Evolutionary conservation across 1,140 invertebrate genomes (phyloP).

Genomic region (Heliconius hermathena): DNA sequence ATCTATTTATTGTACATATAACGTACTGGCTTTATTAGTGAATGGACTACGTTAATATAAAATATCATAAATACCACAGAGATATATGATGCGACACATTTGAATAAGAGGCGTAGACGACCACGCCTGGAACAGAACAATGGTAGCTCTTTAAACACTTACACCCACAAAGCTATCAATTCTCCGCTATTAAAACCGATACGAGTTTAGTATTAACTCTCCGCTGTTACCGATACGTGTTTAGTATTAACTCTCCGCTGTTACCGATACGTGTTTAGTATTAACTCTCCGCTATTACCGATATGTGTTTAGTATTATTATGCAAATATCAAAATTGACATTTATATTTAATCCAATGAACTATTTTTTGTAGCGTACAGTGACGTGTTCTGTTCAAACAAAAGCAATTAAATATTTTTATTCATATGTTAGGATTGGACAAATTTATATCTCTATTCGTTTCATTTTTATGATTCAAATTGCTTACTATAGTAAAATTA

Average conservation of each 20-base stretch:
- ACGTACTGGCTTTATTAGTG: not conserved
- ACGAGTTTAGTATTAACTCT: slow-evolving; percentile 12
- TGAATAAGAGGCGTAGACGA: slow-evolving; percentile 20
- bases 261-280: too few species aligned
- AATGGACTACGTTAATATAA: not conserved
- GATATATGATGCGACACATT: slow-evolving; percentile 17
- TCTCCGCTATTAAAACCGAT: not conserved
- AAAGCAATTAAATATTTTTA: not conserved
- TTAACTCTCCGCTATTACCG: too few species aligned
- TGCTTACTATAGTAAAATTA: not conserved
- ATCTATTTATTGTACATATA: not conserved
- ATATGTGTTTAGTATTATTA: slow-evolving; percentile 10
- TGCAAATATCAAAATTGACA: slow-evolving; percentile 19
- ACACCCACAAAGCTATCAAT: slow-evolving; percentile 20
- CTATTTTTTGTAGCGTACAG: not conserved
- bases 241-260: too few species aligned
- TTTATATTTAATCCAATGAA: not conserved
- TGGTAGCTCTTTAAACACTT: slow-evolving; percentile 10
- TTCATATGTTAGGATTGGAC: not conserved
- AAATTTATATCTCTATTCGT: not conserved
- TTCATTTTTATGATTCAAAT: not conserved
- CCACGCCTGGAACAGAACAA: slow-evolving; percentile 24
- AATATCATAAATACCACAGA: not conserved
- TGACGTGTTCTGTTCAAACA: not conserved
- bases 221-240: not conserved